A percentile compares a stretch with the other conserved stretches of the same genome.
phyloP scores from a whole-genome alignment of 2,113 vertebrate genomes.

The Melanostigma gelatinosum region DNA sequence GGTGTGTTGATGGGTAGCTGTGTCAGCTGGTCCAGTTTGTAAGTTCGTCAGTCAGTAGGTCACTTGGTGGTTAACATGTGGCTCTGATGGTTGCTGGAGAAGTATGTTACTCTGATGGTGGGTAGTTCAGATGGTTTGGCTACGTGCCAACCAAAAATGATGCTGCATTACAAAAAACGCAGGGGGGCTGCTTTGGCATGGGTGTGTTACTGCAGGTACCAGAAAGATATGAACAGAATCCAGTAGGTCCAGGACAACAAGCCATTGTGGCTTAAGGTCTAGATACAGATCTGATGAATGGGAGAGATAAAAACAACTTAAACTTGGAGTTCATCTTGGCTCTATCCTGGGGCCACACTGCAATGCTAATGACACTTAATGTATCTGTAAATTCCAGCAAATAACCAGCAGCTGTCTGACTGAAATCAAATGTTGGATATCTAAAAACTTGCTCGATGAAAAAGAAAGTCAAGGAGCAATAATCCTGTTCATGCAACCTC shows the following conservation, averaged over 20 bases:
- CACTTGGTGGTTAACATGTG: background rate
- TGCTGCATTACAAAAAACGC: background rate
- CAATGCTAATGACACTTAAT: too few species aligned
- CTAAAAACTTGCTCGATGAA: too few species aligned
- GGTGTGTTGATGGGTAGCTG: background rate
- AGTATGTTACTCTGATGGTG: background rate
- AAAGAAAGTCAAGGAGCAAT: too few species aligned
- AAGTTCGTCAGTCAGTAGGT: slow-evolving; percentile 10
- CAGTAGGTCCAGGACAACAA: background rate
- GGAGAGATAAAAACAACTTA: too few species aligned
- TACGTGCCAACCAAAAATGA: background rate
- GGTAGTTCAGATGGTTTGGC: slow-evolving; percentile 8
- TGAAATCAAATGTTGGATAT: too few species aligned
- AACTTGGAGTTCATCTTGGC: too few species aligned
- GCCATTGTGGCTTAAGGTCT: too few species aligned
- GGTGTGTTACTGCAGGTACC: background rate
- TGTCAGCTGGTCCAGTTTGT: background rate
- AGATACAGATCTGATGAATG: too few species aligned
- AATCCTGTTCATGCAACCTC: too few species aligned
- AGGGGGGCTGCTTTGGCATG: background rate
- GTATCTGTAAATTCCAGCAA: too few species aligned
- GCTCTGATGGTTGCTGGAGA: background rate
- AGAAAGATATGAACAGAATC: background rate
- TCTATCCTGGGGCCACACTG: too few species aligned
- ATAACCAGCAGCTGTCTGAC: too few species aligned